These are phyloP conservation scores for Parnassius glacialis DNA, from an alignment of 2,888 invertebrate species.

Conservation along the genomic window DNA sequence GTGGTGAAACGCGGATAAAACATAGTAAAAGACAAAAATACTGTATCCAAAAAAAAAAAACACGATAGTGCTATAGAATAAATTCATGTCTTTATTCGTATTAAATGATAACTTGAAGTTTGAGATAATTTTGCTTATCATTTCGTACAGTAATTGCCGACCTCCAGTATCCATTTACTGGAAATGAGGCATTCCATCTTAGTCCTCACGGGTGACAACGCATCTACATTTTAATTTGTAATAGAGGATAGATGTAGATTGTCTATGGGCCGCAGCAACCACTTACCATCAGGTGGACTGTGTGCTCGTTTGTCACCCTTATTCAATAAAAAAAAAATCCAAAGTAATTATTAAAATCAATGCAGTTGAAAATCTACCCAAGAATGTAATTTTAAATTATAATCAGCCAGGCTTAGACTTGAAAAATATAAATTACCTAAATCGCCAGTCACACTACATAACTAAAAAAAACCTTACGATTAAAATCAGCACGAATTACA, in stretches of 20 bases:
- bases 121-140: no score
- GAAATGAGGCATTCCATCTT: no score
- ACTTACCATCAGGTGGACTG: no score
- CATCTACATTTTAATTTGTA: no score
- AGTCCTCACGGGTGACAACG: no score
- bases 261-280: no score
- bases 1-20: constrained; percentile 8
- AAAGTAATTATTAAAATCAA: no score
- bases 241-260: no score
- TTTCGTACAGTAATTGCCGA: no score
- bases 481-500: constrained; percentile 45
- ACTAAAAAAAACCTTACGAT: constrained; percentile 37
- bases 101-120: constrained; percentile 15
- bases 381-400: not conserved
- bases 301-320: no score
- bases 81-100: constrained; percentile 15
- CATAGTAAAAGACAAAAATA: constrained; percentile 16
- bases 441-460: constrained; percentile 5
- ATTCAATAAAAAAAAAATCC: no score
- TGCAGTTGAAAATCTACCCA: not conserved
- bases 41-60: constrained; percentile 16
- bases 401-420: not conserved
- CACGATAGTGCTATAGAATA: constrained; percentile 12
- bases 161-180: no score
- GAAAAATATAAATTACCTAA: not conserved